Base-by-base conservation (phyloP, 2,888 invertebrate species). In the Camptogramma bilineatum region DNA sequence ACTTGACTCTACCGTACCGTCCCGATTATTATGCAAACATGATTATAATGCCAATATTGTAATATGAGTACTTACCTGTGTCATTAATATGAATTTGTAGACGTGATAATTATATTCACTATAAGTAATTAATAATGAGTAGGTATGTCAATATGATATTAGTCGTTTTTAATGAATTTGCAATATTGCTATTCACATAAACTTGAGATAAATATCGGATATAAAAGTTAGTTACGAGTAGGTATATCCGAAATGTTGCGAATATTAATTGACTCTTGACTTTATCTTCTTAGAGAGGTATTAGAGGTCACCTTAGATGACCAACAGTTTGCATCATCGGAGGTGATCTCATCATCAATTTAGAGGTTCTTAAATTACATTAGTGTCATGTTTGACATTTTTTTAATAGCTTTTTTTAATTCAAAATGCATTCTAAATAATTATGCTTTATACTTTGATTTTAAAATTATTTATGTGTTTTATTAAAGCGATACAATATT, bases 271-370 rank as follows among this genome's bases (percentile, higher is more conserved):
- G 44, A 53, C 53, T 53, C n/a, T 44, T 53, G 53, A 46, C 24
- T 44, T 28, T 34, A 34, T 48, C 47, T 31, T 56, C 42, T 24
- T 34, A 56, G 34, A 48, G 50, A 39, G 39, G 48, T 31, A 17
- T 56, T 55, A 47, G 51, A 59, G 55, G 39, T 50, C 50, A 48
- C 19, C 54, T 44, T 16, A 9, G 34, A 47, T 56, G 56, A 56
- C 56, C 55, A 55, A 55, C 19, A 31, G 46, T 47, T 47, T 18
- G 31, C 46, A 19, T 47, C 55, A 48, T 17, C 16, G 21, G 16
- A 4, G 55, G 10, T 56, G 56, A 56, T 39, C 21, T 56, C 48
- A 56, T 48, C 21, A 34, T 47, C 44, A 44, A 17, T 18, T 28
- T 10, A 39, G 13, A 13, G 4, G 13, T 39, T 39, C 34, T 13